Evolutionary conservation across 1,140 invertebrate genomes (phyloP).

Genomic region (Anastrepha ludens): DNA sequence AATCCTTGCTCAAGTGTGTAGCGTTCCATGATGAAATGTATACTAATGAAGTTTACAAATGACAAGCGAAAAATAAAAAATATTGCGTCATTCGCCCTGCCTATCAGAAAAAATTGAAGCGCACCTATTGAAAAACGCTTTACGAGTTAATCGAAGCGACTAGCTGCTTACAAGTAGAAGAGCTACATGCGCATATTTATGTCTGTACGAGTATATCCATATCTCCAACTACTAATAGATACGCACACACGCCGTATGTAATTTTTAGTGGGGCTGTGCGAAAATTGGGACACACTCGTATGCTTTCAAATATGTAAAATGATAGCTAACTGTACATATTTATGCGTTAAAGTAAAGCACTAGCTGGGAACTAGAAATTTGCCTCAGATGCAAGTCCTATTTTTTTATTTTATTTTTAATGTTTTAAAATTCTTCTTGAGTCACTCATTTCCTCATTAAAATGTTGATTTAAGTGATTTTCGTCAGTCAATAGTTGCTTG

Average conservation of each 20-base stretch:
- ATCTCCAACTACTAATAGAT: not conserved
- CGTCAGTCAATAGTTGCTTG: no score
- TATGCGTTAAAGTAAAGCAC: not conserved
- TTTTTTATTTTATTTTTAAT: not conserved
- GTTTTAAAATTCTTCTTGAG: no score
- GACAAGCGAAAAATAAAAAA: no score
- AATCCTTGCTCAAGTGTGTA: no score
- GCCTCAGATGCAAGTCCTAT: not conserved
- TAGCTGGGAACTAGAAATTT: no score
- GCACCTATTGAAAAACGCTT: no score
- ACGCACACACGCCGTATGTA: not conserved
- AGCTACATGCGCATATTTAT: not conserved
- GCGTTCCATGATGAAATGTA: no score
- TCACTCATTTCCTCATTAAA: no score
- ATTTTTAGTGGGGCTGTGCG: not conserved
- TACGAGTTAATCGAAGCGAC: slow-evolving; percentile 26
- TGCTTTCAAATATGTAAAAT: not conserved
- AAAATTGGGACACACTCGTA: not conserved
- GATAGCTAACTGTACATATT: not conserved
- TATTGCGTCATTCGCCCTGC: no score
- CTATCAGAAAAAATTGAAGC: no score
- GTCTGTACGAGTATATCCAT: not conserved
- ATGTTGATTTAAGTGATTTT: no score
- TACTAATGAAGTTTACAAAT: no score
- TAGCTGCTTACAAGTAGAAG: slow-evolving; percentile 1